These are phyloP conservation scores for Falco punctatus DNA, from an alignment of 2,113 vertebrate genomes.

Conservation along the genomic window DNA sequence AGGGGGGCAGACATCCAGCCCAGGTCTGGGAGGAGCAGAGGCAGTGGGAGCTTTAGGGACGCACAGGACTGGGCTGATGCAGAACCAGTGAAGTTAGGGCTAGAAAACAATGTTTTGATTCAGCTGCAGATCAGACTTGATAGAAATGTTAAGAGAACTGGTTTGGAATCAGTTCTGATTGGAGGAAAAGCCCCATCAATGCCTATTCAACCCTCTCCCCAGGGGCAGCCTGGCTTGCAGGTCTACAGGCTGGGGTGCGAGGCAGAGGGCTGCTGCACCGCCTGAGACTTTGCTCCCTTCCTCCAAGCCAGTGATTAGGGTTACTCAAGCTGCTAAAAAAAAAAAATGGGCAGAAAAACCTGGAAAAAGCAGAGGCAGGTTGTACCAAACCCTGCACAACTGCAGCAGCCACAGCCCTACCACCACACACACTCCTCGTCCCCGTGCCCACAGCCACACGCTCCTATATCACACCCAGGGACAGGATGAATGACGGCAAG, in stretches of 20 bases:
- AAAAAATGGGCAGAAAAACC: background rate
- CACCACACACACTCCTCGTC: background rate
- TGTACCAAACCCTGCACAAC: background rate
- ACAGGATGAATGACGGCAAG: background rate
- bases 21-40: background rate
- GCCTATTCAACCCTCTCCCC: background rate
- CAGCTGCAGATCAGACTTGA: background rate
- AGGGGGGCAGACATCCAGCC: background rate
- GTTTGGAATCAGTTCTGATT: background rate
- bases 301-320: background rate
- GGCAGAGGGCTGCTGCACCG: background rate
- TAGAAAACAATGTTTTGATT: background rate
- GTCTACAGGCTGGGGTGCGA: fast-evolving
- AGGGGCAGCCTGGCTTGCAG: background rate
- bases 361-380: background rate
- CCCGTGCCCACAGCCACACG: background rate
- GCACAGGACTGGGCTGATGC: background rate
- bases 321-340: background rate
- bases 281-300: background rate
- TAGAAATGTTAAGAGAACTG: background rate
- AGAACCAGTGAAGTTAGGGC: fast-evolving
- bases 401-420: background rate
- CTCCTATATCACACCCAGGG: background rate
- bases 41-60: background rate
- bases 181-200: background rate